Base-by-base conservation (phyloP, 2,888 invertebrate species). In the Dinocampus coccinellae region DNA sequence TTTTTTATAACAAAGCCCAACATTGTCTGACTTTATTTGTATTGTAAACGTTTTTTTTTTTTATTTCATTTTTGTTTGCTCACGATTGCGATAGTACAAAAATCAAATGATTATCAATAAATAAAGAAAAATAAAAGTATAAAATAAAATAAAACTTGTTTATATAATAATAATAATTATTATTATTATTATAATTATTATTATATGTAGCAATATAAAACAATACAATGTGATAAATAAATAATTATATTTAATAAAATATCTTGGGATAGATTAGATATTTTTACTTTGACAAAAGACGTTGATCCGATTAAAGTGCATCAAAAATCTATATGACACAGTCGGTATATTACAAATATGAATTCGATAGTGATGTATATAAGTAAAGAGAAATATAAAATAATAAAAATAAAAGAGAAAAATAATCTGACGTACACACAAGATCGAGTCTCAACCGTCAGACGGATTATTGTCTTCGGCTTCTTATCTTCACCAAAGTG, bases 381-480 rank as follows among this genome's bases (percentile, higher is more conserved):
- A 34, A 39, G 20, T 3, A n/a, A 63, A 53, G 52, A 63, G 29
- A 65, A 58, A 58, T 55, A 65, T 20, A 60, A 20, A 60, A 20
- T 34, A 7, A 62, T 22, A 63, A 63, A 42, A 39, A 47, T 33
- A 16, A 61, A 55, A 53, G 34, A 73, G 65, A n/a, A 64, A 81
- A 82, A 84, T 87, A 87, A 87, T 84, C 84, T 78, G 79, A 81
- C 81, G 79, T 80, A 82, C 81, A 79, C 81, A 82, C n/a, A n/a
- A n/a, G n/a, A n/a, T 79, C 81, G 81, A 81, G 78, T 78, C n/a
- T n/a, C 81, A 80, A 76, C 85, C 85, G 87, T 87, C 87, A 87
- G 85, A 80, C 79, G 86, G 86, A 87, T 87, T 87, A 87, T 87
- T 87, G 87, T 87, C 87, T 83, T 82, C 80, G 81, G 80, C 80